Conservation (phyloP, 2,888 invertebrate genomes). For the Arctia plantaginis region DNA sequence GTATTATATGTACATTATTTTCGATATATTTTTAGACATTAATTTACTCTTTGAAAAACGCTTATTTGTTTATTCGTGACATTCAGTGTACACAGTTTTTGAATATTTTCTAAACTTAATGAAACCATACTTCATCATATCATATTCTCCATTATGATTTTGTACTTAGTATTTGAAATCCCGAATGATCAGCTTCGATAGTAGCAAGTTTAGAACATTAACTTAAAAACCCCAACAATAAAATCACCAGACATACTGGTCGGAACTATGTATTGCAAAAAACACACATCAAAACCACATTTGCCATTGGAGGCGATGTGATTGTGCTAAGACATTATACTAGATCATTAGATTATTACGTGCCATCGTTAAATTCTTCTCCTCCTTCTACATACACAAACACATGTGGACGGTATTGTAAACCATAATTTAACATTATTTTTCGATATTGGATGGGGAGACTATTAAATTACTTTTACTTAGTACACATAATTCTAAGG, state of each 20-base stretch:
- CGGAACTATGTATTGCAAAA: too few relatives aligned
- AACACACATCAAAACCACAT: too few relatives aligned
- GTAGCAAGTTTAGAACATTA: neutral
- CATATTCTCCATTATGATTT: neutral
- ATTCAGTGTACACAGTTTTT: constrained; percentile 5
- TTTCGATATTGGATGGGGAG: neutral
- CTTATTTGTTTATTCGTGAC: constrained; percentile 16
- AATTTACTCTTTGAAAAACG: constrained; percentile 1
- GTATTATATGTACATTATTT: constrained; percentile 16
- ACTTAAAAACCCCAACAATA: neutral
- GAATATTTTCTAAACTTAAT: neutral
- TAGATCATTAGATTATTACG: neutral
- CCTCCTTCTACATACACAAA: neutral
- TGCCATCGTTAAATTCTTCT: neutral
- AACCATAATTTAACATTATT: neutral
- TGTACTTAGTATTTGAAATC: constrained; percentile 3
- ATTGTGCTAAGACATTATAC: too few relatives aligned
- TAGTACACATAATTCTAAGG: neutral
- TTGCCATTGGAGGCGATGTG: neutral
- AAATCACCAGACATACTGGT: neutral
- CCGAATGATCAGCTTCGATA: neutral
- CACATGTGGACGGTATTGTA: neutral
- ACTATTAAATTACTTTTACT: neutral
- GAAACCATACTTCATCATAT: neutral
- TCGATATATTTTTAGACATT: constrained; percentile 8